Evolutionary conservation across 1,140 invertebrate species (phyloP).

Genomic region (Brachionus rotundiformis): DNA sequence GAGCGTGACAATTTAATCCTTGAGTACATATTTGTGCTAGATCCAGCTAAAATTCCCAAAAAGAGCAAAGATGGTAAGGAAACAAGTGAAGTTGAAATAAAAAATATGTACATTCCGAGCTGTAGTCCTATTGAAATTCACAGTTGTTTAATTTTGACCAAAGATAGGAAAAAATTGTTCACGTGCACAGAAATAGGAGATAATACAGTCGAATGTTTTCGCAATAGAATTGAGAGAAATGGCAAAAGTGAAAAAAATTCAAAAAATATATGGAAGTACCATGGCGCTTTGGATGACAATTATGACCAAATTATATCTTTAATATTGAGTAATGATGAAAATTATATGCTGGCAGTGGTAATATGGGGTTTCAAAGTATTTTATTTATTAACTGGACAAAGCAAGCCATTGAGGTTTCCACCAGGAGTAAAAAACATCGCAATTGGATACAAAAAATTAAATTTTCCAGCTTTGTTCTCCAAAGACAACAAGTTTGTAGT

Average conservation of each 20-base stretch:
- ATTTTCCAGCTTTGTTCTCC: slow-evolving; percentile 75
- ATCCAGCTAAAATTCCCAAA: slow-evolving; percentile 22
- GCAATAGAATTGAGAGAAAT: slow-evolving; percentile 12
- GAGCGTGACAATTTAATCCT: slow-evolving; percentile 39
- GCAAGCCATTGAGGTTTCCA: slow-evolving; percentile 72
- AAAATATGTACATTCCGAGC: neutral
- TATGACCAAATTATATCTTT: slow-evolving; percentile 72
- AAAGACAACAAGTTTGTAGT: slow-evolving; percentile 86
- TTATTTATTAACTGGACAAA: slow-evolving; percentile 67
- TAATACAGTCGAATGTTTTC: slow-evolving; percentile 47
- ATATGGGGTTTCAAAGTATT: slow-evolving; percentile 79
- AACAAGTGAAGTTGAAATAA: neutral
- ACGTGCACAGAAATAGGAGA: slow-evolving; percentile 65
- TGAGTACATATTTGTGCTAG: slow-evolving; percentile 31
- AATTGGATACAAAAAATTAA: slow-evolving; percentile 69
- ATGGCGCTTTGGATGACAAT: slow-evolving; percentile 63
- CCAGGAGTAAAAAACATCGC: slow-evolving; percentile 89
- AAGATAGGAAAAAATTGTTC: slow-evolving; percentile 68
- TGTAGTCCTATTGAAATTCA: slow-evolving; percentile 60
- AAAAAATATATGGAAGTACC: slow-evolving; percentile 60
- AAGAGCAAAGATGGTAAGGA: slow-evolving; percentile 31
- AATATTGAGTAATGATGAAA: slow-evolving; percentile 77
- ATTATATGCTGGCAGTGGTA: slow-evolving; percentile 78
- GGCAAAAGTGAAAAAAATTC: neutral
- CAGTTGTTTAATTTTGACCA: slow-evolving; percentile 72